Evolutionary conservation across 2,888 invertebrate species (phyloP).

Genomic region (Resseliella maxima): DNA sequence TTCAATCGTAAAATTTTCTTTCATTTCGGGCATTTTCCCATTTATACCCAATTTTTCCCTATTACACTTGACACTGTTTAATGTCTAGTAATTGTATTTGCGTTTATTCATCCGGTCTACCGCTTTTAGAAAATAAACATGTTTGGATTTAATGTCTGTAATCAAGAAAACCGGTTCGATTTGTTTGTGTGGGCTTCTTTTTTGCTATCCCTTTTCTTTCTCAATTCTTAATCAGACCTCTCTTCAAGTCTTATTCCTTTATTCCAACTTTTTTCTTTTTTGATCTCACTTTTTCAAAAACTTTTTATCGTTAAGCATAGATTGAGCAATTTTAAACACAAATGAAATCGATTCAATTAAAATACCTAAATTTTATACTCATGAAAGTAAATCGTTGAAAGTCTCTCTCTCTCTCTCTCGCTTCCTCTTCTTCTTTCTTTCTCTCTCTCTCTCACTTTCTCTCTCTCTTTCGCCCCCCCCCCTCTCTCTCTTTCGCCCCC

Average conservation of each 20-base stretch:
- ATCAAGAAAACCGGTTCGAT: conserved; percentile 24
- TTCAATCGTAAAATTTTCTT: background rate
- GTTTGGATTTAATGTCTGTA: conserved; percentile 18
- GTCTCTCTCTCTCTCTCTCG: background rate
- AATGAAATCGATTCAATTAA: conserved; percentile 29
- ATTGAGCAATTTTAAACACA: background rate
- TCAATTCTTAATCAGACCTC: too few species aligned
- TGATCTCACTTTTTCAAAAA: background rate
- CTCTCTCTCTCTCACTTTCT: too few species aligned
- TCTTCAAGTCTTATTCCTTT: background rate
- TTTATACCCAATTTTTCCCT: too few species aligned
- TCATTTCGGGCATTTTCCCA: background rate
- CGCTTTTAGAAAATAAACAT: conserved; percentile 1
- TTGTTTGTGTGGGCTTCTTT: background rate
- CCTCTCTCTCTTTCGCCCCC: too few species aligned
- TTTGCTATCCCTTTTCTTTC: background rate
- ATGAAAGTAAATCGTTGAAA: background rate
- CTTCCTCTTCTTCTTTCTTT: too few species aligned
- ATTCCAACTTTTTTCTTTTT: background rate
- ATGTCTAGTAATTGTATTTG: background rate
- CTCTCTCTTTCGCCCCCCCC: too few species aligned
- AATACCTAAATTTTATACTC: background rate
- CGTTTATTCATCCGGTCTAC: background rate
- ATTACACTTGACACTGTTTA: background rate
- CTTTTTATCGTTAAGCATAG: background rate